Evolutionary conservation across 92 coral and sea anemone species (phyloP).

Genomic region (Umimayanthus chanpuru): DNA sequence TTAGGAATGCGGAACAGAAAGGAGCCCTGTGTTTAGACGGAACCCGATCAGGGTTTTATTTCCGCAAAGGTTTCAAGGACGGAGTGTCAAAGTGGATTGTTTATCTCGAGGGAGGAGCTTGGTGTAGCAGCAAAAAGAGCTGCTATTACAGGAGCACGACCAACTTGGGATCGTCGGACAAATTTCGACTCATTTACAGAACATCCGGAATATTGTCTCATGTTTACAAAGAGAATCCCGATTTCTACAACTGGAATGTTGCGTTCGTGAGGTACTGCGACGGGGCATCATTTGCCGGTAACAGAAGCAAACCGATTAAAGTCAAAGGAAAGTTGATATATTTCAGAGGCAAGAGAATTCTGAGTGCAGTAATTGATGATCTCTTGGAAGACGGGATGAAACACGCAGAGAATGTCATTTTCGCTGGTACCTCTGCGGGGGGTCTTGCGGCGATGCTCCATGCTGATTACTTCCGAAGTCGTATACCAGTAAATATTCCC

Average conservation of each 20-base stretch:
- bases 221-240: constrained; percentile 56
- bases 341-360: constrained; percentile 86
- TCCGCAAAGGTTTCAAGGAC: constrained; percentile 62
- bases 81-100: constrained; percentile 83
- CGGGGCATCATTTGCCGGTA: constrained; percentile 94
- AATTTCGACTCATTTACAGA: constrained; percentile 45
- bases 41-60: constrained; percentile 78
- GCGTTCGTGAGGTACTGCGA: constrained; percentile 94
- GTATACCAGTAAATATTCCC: constrained; percentile 58
- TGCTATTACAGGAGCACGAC: constrained; percentile 78
- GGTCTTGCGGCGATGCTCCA: constrained; percentile 90
- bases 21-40: constrained; percentile 98
- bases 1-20: constrained; percentile 53
- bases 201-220: constrained; percentile 79
- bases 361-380: constrained; percentile 76
- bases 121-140: constrained; percentile 79
- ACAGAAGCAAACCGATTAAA: constrained; percentile 74
- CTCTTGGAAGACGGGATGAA: constrained; percentile 61
- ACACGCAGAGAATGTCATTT: constrained; percentile 64
- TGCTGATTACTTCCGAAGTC: constrained; percentile 80
- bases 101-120: constrained; percentile 91
- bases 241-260: constrained; percentile 92
- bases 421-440: constrained; percentile 97
- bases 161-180: constrained; percentile 72
- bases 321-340: constrained; percentile 67